Conservation (phyloP, 2,113 vertebrate genomes). For the Aptenodytes forsteri region DNA sequence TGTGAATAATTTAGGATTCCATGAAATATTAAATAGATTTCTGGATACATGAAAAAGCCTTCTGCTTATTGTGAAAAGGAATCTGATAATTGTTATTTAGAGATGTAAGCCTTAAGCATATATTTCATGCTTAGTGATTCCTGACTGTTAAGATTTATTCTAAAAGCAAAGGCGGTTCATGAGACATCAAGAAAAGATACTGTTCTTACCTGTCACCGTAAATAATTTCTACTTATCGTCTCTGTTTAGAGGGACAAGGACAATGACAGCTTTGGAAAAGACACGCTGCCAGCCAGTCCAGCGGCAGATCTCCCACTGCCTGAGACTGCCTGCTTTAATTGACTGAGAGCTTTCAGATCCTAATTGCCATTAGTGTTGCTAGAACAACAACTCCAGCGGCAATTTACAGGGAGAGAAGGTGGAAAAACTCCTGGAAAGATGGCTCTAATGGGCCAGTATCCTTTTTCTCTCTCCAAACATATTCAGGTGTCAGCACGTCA, state of each 20-base stretch:
- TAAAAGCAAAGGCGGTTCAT: background rate
- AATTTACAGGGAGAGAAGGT: background rate
- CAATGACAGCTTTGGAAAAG: background rate
- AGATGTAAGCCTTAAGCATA: background rate
- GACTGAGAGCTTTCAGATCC: background rate
- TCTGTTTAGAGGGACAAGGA: background rate
- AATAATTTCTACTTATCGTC: background rate
- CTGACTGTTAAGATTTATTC: background rate
- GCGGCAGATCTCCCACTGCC: background rate
- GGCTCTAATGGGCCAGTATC: background rate
- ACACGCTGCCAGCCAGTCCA: background rate
- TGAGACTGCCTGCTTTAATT: background rate
- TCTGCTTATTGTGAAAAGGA: constrained; percentile 23
- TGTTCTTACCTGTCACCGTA: background rate
- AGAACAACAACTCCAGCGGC: background rate
- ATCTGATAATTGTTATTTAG: constrained; percentile 22
- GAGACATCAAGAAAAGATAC: background rate
- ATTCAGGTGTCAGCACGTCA: background rate
- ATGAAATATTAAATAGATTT: constrained; percentile 73
- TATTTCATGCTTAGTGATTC: background rate
- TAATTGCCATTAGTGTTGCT: background rate
- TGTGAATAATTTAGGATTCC: constrained; percentile 71
- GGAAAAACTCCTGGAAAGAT: background rate
- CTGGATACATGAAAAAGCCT: constrained; percentile 4
- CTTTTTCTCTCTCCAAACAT: background rate